These are phyloP conservation scores for Tridacna crocea DNA, from an alignment of 2,888 invertebrate species.

Conservation along the genomic window DNA sequence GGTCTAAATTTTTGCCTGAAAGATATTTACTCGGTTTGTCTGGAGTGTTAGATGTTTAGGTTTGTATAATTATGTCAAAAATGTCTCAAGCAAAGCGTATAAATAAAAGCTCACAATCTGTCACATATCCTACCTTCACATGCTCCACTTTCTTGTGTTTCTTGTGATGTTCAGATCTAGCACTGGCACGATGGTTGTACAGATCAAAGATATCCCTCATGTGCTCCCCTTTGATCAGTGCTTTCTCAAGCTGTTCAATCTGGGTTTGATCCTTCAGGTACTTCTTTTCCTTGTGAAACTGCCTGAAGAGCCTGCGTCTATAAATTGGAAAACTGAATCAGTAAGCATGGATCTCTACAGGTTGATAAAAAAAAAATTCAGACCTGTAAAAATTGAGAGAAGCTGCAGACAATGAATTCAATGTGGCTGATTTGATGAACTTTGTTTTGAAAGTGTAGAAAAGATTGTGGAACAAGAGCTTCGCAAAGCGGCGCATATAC, in stretches of 20 bases:
- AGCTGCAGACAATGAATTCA: not conserved
- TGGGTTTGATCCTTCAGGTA: slow-evolving; percentile 24
- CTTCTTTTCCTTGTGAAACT: slow-evolving; percentile 42
- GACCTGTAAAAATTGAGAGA: not conserved
- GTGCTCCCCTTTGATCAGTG: slow-evolving; percentile 39
- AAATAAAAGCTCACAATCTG: too few relatives aligned
- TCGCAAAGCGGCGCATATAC: too few relatives aligned
- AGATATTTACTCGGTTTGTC: too few relatives aligned
- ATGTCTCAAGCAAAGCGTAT: too few relatives aligned
- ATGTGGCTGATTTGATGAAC: not conserved
- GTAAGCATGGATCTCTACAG: not conserved
- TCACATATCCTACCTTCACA: not conserved
- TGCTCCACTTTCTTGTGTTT: not conserved
- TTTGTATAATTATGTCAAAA: too few relatives aligned
- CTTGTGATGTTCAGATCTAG: not conserved
- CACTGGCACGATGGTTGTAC: slow-evolving; percentile 33
- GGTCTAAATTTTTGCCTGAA: too few relatives aligned
- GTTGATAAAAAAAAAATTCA: too few relatives aligned
- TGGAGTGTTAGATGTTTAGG: too few relatives aligned
- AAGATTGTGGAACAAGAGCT: too few relatives aligned
- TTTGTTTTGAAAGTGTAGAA: too few relatives aligned
- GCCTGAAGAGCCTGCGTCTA: slow-evolving; percentile 39
- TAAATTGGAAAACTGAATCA: not conserved
- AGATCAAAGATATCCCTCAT: slow-evolving; percentile 54
- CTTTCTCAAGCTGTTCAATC: slow-evolving; percentile 23